Conservation (phyloP, 2,113 vertebrate genomes). For the Sardina pilchardus region DNA sequence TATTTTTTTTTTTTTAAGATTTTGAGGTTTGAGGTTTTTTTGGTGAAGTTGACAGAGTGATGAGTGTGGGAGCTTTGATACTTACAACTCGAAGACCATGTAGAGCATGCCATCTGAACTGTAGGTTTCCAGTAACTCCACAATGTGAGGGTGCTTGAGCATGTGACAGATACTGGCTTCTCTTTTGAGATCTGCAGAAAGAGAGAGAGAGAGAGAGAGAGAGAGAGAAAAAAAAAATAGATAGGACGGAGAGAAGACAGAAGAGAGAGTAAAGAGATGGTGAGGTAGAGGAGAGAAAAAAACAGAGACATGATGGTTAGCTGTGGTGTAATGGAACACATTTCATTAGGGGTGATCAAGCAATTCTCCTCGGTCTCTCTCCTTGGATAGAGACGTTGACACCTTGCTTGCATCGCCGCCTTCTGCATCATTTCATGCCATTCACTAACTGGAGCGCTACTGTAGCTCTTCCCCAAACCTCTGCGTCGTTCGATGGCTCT, state of each 20-base stretch:
- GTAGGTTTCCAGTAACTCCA: conserved; percentile 96
- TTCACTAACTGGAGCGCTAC: not conserved
- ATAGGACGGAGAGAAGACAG: not conserved
- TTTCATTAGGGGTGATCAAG: conserved; percentile 5
- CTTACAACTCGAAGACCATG: conserved; percentile 99
- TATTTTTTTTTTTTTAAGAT: too few species aligned
- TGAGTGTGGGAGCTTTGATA: conserved; percentile 43
- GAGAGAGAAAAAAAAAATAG: not conserved
- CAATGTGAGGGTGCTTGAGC: conserved; percentile 98
- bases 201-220: not conserved
- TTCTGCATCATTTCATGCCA: not conserved
- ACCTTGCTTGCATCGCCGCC: not conserved
- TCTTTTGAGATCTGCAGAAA: conserved; percentile 88
- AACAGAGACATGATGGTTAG: not conserved
- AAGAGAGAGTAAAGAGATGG: not conserved
- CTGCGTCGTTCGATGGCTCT: not conserved
- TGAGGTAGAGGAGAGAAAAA: not conserved
- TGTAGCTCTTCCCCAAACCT: not conserved
- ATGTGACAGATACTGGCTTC: conserved; percentile 99
- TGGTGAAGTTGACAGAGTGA: not conserved
- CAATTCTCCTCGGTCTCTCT: not conserved
- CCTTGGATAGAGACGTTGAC: not conserved
- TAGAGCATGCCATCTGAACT: conserved; percentile 99
- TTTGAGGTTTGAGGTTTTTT: not conserved
- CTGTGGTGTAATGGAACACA: not conserved